phyloP scores from a whole-genome alignment of 2,888 invertebrate species.

The Drosophila villosipedis region DNA sequence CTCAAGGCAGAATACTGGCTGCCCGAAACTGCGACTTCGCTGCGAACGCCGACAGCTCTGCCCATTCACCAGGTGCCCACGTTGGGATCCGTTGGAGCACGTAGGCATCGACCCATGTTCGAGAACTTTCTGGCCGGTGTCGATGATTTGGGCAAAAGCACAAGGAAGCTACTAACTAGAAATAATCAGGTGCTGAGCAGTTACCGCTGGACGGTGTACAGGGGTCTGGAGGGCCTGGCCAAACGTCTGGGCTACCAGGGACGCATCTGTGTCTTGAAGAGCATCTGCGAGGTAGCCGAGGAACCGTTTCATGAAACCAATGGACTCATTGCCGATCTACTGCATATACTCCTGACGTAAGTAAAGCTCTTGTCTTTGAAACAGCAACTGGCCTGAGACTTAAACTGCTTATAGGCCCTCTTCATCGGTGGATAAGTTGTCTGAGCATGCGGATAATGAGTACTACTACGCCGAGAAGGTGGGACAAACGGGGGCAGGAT shows the following conservation, averaged over 20 bases:
- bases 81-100: conserved; percentile 57
- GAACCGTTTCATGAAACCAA: conserved; percentile 89
- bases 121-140: conserved; percentile 70
- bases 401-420: conserved; percentile 87
- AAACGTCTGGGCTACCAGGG: conserved; percentile 89
- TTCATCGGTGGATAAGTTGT: conserved; percentile 88
- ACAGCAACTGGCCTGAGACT: not conserved
- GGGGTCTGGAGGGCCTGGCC: conserved; percentile 79
- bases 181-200: conserved; percentile 71
- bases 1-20: conserved; percentile 83
- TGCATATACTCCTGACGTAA: conserved; percentile 92
- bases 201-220: conserved; percentile 83
- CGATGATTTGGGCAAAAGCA: conserved; percentile 65
- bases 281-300: conserved; percentile 91
- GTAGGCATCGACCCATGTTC: conserved; percentile 61
- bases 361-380: conserved; percentile 71
- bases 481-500: conserved; percentile 86
- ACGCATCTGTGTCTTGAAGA: conserved; percentile 90
- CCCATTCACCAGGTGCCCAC: conserved; percentile 66
- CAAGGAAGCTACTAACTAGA: conserved; percentile 56
- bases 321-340: conserved; percentile 90
- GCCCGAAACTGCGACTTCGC: conserved; percentile 71
- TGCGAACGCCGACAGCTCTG: conserved; percentile 64
- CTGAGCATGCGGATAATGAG: conserved; percentile 89
- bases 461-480: conserved; percentile 91